A percentile compares a stretch with the other conserved stretches of the same genome.
Evolutionary conservation across 1,140 invertebrate species (phyloP).

Genomic region (Apolygus lucorum): DNA sequence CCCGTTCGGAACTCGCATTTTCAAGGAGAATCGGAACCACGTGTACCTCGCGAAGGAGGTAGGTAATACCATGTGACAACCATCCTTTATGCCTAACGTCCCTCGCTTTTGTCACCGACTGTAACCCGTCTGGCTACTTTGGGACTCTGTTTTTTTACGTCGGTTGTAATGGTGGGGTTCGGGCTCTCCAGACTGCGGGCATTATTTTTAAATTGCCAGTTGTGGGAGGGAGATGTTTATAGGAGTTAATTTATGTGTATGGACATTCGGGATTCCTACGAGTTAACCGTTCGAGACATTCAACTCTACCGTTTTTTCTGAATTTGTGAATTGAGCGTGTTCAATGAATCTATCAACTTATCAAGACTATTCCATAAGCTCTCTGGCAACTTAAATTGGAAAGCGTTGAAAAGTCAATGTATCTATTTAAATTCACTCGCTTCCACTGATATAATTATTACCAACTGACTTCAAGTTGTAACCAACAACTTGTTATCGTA

Average conservation of each 20-base stretch:
- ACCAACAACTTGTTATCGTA: too few species aligned
- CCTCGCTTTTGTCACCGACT: neutral
- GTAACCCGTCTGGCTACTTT: constrained; percentile 23
- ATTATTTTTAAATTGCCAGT: constrained; percentile 21
- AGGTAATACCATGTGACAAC: neutral
- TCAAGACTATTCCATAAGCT: too few species aligned
- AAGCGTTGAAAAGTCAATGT: too few species aligned
- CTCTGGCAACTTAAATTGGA: too few species aligned
- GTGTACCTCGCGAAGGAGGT: neutral
- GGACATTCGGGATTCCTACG: neutral
- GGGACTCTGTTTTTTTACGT: constrained; percentile 16
- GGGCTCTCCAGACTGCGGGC: neutral
- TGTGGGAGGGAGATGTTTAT: neutral
- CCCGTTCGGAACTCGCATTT: too few species aligned
- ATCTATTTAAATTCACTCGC: too few species aligned
- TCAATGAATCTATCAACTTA: too few species aligned
- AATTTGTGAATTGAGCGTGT: too few species aligned
- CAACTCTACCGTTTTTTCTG: too few species aligned
- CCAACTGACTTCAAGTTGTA: too few species aligned
- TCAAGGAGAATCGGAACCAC: too few species aligned
- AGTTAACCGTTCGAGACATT: neutral
- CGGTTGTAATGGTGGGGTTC: neutral
- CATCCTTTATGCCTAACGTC: constrained; percentile 2
- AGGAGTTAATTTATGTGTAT: constrained; percentile 7
- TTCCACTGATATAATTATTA: too few species aligned